Conservation (phyloP, 2,797 vertebrate genomes). For the Gallinago solitaria region DNA sequence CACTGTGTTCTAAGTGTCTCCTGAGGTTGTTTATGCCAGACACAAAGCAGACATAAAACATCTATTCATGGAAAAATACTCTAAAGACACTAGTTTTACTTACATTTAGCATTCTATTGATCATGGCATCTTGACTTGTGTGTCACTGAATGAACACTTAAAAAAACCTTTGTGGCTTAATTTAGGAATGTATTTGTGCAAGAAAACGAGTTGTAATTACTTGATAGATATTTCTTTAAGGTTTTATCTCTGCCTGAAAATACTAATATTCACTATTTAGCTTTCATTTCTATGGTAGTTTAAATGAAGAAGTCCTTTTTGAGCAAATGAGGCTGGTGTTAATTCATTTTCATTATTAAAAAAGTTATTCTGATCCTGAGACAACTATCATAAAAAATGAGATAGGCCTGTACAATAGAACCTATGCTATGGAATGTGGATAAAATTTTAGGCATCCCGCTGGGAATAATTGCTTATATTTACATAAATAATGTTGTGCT, state of each 20-base stretch:
- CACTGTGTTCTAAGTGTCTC: not conserved
- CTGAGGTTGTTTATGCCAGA: not conserved
- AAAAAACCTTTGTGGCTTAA: not conserved
- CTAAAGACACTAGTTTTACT: not conserved
- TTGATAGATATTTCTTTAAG: constrained; percentile 6
- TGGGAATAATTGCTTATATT: not conserved
- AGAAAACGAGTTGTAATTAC: not conserved
- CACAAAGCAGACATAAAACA: not conserved
- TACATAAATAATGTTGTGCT: not conserved
- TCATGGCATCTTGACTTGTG: not conserved
- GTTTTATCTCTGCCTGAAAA: constrained; percentile 42
- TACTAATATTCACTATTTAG: not conserved
- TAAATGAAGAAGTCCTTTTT: constrained; percentile 18
- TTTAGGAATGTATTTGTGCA: not conserved
- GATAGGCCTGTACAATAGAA: not conserved
- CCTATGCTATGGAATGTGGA: not conserved
- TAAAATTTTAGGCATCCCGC: not conserved
- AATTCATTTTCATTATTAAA: constrained; percentile 52
- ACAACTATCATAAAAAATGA: constrained; percentile 26
- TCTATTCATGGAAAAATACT: not conserved
- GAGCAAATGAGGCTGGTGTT: not conserved
- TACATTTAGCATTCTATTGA: not conserved
- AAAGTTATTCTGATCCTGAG: constrained; percentile 22
- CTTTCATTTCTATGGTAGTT: constrained; percentile 7
- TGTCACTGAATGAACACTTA: not conserved